Conservation (phyloP, 2,797 vertebrate genomes). For the Gymnocypris eckloni region DNA sequence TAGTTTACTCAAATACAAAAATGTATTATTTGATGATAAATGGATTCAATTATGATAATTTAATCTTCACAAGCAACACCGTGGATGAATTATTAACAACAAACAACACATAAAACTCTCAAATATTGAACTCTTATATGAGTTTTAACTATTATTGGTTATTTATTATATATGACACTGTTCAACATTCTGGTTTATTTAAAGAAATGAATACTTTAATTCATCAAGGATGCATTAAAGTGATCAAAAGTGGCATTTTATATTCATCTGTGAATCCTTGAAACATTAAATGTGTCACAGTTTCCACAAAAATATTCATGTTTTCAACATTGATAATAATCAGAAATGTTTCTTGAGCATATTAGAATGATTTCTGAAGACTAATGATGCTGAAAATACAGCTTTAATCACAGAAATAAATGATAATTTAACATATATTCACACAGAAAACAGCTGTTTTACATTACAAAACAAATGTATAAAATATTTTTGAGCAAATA, state of each 20-base stretch:
- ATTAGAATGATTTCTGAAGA: too few relatives aligned
- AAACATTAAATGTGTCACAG: neutral
- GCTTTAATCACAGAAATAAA: too few relatives aligned
- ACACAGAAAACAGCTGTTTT: too few relatives aligned
- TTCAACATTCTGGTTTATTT: neutral
- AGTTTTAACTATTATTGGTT: too few relatives aligned
- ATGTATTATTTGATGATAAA: neutral
- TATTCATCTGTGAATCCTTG: neutral
- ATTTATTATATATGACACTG: neutral
- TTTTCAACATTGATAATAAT: too few relatives aligned
- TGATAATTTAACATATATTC: too few relatives aligned
- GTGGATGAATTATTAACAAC: conserved; percentile 75
- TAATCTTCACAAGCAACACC: conserved; percentile 66
- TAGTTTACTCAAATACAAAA: neutral
- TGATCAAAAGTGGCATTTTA: neutral
- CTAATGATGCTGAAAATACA: too few relatives aligned
- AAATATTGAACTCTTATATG: conserved; percentile 29
- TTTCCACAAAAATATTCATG: too few relatives aligned
- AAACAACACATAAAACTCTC: conserved; percentile 19
- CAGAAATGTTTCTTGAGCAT: too few relatives aligned
- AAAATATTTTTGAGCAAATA: too few relatives aligned
- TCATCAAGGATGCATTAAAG: neutral
- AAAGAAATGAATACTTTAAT: neutral
- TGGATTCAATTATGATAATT: neutral
- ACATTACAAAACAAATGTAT: too few relatives aligned